phyloP scores from a whole-genome alignment of 2,888 invertebrate genomes.

The Drosophila neutralis region DNA sequence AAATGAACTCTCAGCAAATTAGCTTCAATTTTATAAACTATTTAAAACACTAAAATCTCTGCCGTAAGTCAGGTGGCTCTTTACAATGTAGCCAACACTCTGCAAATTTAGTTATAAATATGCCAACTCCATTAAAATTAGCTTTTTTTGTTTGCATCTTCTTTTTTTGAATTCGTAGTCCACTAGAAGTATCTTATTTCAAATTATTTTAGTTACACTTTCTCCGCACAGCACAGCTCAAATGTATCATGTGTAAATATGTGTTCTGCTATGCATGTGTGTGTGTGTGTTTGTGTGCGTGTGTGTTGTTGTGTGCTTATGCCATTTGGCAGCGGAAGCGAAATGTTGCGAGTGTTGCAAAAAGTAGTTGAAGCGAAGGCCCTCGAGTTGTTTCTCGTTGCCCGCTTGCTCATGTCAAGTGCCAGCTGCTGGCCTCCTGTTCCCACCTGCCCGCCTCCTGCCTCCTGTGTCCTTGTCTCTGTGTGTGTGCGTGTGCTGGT shows the following conservation, averaged over 20 bases:
- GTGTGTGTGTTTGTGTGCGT: constrained; percentile 20
- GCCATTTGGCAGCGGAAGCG: constrained; percentile 72
- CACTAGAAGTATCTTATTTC: constrained; percentile 61
- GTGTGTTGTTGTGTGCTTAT: constrained; percentile 49
- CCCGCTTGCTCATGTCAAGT: constrained; percentile 79
- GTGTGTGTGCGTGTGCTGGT: constrained; percentile 15
- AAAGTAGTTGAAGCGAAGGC: constrained; percentile 70
- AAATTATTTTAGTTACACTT: constrained; percentile 66
- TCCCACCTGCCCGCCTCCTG: constrained; percentile 8
- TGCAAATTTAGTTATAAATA: constrained; percentile 59
- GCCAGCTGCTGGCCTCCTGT: constrained; percentile 69
- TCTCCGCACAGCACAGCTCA: constrained; percentile 16
- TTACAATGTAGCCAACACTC: constrained; percentile 2
- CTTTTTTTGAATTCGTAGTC: constrained; percentile 11
- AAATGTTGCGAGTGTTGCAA: constrained; percentile 54
- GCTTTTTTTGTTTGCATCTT: constrained; percentile 14
- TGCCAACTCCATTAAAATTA: constrained; percentile 34
- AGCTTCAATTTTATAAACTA: not conserved
- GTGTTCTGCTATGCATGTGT: constrained; percentile 1
- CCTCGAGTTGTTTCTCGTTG: constrained; percentile 74
- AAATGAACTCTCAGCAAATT: not conserved
- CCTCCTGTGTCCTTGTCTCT: constrained; percentile 16
- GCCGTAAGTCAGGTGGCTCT: not conserved
- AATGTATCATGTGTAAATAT: constrained; percentile 31
- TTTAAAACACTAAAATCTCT: not conserved